Evolutionary conservation across 1,140 invertebrate genomes (phyloP).

Genomic region (Aphaenogaster floridana): DNA sequence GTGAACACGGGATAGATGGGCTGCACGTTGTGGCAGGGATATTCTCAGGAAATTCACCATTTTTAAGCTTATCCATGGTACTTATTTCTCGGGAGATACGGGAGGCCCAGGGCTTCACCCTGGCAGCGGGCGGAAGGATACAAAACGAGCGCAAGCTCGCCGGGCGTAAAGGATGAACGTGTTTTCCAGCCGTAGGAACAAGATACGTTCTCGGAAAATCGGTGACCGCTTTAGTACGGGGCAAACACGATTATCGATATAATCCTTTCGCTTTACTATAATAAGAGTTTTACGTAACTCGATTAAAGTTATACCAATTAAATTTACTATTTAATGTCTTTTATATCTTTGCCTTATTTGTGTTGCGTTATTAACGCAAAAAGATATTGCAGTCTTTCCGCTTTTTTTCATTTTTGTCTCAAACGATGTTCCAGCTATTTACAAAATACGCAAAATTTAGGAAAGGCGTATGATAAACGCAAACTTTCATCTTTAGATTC

Average conservation of each 20-base stretch:
- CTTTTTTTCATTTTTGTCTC: neutral
- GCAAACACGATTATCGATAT: constrained; percentile 37
- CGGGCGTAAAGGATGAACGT: constrained; percentile 70
- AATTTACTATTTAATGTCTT: constrained; percentile 11
- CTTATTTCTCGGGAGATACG: constrained; percentile 73
- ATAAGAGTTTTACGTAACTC: neutral
- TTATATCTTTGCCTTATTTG: neutral
- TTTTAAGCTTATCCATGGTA: constrained; percentile 73
- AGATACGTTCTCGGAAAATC: constrained; percentile 66
- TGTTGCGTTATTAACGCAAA: neutral
- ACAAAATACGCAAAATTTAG: neutral
- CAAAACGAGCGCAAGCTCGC: constrained; percentile 69
- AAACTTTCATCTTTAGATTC: neutral
- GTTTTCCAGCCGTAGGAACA: constrained; percentile 65
- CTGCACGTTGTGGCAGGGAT: constrained; percentile 57
- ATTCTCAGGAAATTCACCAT: constrained; percentile 68
- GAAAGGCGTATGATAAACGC: neutral
- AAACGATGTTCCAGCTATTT: neutral
- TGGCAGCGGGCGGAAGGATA: constrained; percentile 58
- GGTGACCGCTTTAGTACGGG: constrained; percentile 38
- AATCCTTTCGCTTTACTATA: neutral
- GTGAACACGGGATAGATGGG: constrained; percentile 55
- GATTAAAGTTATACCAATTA: neutral
- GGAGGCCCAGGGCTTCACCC: constrained; percentile 50
- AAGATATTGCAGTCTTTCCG: neutral